These are phyloP conservation scores for Pseudomyrmex concolor DNA, from an alignment of 1,140 invertebrate species.

Conservation along the genomic window DNA sequence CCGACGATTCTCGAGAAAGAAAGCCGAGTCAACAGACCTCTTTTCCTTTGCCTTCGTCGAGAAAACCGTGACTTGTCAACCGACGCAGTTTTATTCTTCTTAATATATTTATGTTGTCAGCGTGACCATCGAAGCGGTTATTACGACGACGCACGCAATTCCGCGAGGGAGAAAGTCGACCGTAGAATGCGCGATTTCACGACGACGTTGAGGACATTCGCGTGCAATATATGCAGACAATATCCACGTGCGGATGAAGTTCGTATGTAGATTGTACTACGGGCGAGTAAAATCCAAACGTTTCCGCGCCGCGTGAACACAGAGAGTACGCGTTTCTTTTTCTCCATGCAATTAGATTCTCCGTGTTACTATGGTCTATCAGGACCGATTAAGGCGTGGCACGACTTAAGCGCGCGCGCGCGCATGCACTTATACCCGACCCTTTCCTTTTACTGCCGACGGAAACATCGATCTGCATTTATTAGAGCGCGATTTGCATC, in stretches of 20 bases:
- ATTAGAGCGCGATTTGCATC: constrained; percentile 68
- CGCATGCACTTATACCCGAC: constrained; percentile 59
- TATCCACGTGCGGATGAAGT: background rate
- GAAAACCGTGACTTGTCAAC: constrained; percentile 57
- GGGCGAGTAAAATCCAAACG: background rate
- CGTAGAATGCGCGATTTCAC: background rate
- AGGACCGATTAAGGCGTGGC: constrained; percentile 70
- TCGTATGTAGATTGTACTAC: background rate
- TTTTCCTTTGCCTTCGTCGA: constrained; percentile 14
- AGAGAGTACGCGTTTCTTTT: constrained; percentile 46
- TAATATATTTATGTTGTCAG: constrained; percentile 75
- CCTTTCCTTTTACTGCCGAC: constrained; percentile 20
- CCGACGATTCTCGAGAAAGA: constrained; percentile 19
- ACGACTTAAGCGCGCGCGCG: constrained; percentile 69
- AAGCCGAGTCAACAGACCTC: constrained; percentile 22
- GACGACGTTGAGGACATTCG: background rate
- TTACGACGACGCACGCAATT: constrained; percentile 70
- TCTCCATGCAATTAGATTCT: constrained; percentile 65
- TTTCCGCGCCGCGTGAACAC: constrained; percentile 9
- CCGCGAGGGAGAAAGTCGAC: background rate
- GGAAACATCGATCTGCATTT: constrained; percentile 73
- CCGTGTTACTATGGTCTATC: constrained; percentile 51
- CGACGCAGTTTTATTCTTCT: constrained; percentile 69
- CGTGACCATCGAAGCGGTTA: constrained; percentile 57
- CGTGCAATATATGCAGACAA: background rate